phyloP scores from a whole-genome alignment of 2,888 invertebrate species.

The Neoaliturus tenellus region DNA sequence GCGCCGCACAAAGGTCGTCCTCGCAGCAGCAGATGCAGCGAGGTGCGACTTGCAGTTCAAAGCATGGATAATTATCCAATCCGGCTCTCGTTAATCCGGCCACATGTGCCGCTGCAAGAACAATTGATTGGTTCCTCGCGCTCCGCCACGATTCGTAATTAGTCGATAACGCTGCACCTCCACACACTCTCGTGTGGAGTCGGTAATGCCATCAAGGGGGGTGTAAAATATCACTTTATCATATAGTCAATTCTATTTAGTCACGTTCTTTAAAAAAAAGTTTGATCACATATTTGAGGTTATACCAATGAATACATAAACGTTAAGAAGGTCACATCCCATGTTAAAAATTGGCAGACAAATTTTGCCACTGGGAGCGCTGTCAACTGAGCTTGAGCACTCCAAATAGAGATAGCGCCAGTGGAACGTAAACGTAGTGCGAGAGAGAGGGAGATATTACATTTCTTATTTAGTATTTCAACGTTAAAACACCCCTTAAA shows the following conservation, averaged over 20 bases:
- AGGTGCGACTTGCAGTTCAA: slow-evolving; percentile 23
- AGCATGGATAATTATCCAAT: slow-evolving; percentile 50
- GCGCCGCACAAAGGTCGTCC: background rate
- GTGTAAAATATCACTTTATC: background rate
- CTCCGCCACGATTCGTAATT: background rate
- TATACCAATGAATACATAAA: no score
- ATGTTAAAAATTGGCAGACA: no score
- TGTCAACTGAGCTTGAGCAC: no score
- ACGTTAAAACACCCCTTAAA: no score
- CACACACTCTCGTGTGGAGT: background rate
- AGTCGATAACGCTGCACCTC: background rate
- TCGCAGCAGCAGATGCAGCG: background rate
- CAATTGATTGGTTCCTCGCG: slow-evolving; percentile 26
- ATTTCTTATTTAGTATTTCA: no score
- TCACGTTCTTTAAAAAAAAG: no score
- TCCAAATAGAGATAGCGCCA: no score
- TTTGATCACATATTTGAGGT: no score
- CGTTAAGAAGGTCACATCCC: no score
- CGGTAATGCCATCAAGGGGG: background rate
- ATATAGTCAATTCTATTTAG: background rate
- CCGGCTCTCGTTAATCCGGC: background rate
- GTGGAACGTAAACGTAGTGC: no score
- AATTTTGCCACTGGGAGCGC: no score
- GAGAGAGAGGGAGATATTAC: no score
- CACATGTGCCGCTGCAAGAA: slow-evolving; percentile 33